A percentile compares a stretch with the other conserved stretches of the same genome.
phyloP scores from a whole-genome alignment of 2,113 vertebrate genomes.

The Sphaerodactylus townsendi region DNA sequence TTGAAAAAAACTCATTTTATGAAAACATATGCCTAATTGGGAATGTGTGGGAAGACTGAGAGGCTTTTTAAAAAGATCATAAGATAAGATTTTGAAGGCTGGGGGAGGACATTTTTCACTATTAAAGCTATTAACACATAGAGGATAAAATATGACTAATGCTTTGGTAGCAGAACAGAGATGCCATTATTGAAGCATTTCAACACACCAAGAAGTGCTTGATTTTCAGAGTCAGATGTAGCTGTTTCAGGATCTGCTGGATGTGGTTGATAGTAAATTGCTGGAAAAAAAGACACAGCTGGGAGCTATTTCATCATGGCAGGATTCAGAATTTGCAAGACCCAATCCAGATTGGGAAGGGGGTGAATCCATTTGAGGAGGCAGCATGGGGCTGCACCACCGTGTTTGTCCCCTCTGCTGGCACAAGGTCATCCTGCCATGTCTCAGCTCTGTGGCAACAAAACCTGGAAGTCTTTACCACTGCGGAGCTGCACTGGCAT shows the following conservation, averaged over 20 bases:
- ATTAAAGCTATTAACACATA: slow-evolving; percentile 41
- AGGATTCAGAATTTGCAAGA: too few species aligned
- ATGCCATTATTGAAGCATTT: slow-evolving; percentile 38
- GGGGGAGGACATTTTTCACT: slow-evolving; percentile 22
- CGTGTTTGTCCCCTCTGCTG: too few species aligned
- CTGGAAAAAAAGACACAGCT: too few species aligned
- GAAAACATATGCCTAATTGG: slow-evolving; percentile 5
- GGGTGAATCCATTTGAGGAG: too few species aligned
- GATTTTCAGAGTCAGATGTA: slow-evolving; percentile 22
- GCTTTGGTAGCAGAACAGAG: slow-evolving; percentile 34
- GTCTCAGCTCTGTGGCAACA: too few species aligned
- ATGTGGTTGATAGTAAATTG: too few species aligned
- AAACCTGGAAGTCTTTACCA: too few species aligned
- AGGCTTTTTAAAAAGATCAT: not conserved
- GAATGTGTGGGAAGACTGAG: slow-evolving; percentile 29
- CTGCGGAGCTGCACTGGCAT: too few species aligned
- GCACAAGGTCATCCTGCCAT: too few species aligned
- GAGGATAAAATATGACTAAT: slow-evolving; percentile 45
- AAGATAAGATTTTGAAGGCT: slow-evolving; percentile 32
- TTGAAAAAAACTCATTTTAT: not conserved
- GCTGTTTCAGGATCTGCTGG: not conserved
- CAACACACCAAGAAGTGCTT: slow-evolving; percentile 19
- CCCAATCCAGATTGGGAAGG: too few species aligned
- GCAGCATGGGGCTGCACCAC: too few species aligned
- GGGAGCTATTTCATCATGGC: too few species aligned